Evolutionary conservation across 2,888 invertebrate genomes (phyloP).

Genomic region (Cantharis nigra): DNA sequence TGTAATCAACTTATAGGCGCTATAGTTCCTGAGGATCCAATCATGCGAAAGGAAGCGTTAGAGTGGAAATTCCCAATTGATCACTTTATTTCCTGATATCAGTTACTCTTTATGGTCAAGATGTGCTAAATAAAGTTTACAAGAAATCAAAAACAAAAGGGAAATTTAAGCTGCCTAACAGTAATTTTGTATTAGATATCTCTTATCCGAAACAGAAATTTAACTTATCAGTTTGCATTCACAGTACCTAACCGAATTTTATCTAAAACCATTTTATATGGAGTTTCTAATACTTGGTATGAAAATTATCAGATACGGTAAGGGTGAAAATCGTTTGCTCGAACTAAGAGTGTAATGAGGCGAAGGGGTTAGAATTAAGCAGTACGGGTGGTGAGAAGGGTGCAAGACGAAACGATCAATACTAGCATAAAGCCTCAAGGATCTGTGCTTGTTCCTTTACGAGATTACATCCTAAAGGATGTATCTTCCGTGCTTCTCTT

Average conservation of each 20-base stretch:
- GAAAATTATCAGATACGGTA: constrained; percentile 52
- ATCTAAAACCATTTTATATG: constrained; percentile 10
- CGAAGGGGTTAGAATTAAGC: constrained; percentile 53
- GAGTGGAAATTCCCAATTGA: constrained; percentile 52
- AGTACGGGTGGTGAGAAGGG: constrained; percentile 43
- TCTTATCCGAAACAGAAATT: neutral
- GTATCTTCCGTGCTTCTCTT: constrained; percentile 11
- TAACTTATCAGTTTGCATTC: constrained; percentile 12
- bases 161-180: neutral
- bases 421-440: constrained; percentile 50
- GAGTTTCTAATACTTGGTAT: constrained; percentile 15
- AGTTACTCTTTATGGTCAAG: constrained; percentile 32
- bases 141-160: constrained; percentile 10
- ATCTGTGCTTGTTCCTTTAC: constrained; percentile 42
- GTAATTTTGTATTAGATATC: neutral
- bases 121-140: constrained; percentile 19
- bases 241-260: constrained; percentile 12
- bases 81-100: constrained; percentile 44
- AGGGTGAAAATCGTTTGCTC: constrained; percentile 51
- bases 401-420: constrained; percentile 52
- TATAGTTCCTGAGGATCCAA: constrained; percentile 52
- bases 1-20: constrained; percentile 53
- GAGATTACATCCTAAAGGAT: constrained; percentile 36
- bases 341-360: constrained; percentile 56
- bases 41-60: constrained; percentile 53